Base-by-base conservation (phyloP, 1,140 invertebrate genomes). In the Dendroctonus valens region DNA sequence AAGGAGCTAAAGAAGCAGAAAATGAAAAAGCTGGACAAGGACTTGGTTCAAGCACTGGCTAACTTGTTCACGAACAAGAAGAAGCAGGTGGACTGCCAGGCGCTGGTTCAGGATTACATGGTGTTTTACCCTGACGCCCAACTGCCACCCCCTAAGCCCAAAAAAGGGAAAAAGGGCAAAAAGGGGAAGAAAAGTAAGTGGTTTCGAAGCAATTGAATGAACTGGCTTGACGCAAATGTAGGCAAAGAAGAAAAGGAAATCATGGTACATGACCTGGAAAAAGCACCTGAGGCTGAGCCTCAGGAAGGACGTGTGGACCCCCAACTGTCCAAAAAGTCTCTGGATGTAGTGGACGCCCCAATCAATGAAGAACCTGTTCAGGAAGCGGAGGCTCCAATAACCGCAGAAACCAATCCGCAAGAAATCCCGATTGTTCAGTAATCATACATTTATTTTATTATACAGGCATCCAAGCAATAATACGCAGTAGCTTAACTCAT, bases 61-160 rank as follows among this genome's bases (percentile, higher is more conserved):
- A 74, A 74, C 9, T 64, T 61, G 41, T 83, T 81, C 65, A 15
- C 53, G 15, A 70, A 54, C 3, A 69, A 70, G 15, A 78, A 73
- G 41, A 67, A 76, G 41, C 69, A 67, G 12, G 60, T 83, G 8
- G 74, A 82, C 69, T 70, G 73, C 67, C 39, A 5, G 12, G 65
- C 63, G 46, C 72, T 83, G 69, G 79, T 78, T 51, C 68, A 73
- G 42, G 68, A 72, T 59, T 82, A 81, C 59, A 70, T 79, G 50
- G 38, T 70, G 46, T 69, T 78, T 65, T 82, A 78, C 76, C 79
- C 79, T 0, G 71, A 82, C 44, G 79, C 76, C 4, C 57, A 63
- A 41, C 70, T 71, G 37, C 65, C 67, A 26, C 55, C 62, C 39
- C 59, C 61, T 1, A 68, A 70, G 54, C 63, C 65, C 52, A 72